Evolutionary conservation across 2,888 invertebrate species (phyloP).

Genomic region (Caenorhabditis sp.): DNA sequence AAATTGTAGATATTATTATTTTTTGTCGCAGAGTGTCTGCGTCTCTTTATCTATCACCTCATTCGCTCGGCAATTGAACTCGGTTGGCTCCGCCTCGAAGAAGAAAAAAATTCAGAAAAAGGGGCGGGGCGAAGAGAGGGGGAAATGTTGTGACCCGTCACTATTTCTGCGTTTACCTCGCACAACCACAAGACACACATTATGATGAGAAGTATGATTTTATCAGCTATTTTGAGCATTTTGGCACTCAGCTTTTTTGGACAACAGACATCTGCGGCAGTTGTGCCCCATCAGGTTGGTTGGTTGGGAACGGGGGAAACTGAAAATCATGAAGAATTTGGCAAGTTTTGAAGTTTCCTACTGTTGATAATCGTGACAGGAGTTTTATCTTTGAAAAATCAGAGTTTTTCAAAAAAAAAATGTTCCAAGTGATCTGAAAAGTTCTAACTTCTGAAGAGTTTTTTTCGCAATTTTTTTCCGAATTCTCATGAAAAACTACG

Average conservation of each 20-base stretch:
- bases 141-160: background rate
- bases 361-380: no score
- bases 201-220: background rate
- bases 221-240: background rate
- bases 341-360: no score
- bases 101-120: no score
- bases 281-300: background rate
- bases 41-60: no score
- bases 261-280: background rate
- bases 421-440: no score
- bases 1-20: background rate
- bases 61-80: no score
- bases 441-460: no score
- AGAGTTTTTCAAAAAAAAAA: no score
- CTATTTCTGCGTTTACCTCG: background rate
- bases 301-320: background rate
- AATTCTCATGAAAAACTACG: no score
- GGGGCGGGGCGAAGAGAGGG: background rate
- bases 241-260: background rate
- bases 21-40: no score
- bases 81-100: background rate
- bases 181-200: background rate
- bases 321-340: background rate
- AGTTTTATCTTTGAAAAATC: no score
- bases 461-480: no score